These are phyloP conservation scores for Aphelenchoides besseyi DNA, from an alignment of 1,140 invertebrate species.

Conservation along the genomic window DNA sequence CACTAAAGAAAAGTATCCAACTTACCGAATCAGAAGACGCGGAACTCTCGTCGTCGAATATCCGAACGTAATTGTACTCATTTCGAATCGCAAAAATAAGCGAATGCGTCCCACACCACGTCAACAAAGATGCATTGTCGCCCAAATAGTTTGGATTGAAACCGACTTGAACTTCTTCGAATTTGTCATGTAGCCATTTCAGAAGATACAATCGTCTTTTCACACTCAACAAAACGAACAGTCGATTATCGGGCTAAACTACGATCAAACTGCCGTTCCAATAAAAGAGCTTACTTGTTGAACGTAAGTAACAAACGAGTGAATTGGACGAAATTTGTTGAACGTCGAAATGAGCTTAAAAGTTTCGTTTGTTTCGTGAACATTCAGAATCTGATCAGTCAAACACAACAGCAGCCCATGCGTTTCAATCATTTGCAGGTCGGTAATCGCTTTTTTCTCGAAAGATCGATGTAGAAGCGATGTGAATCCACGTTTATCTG, in stretches of 20 bases:
- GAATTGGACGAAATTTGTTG: conserved; percentile 39
- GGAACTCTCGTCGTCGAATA: conserved; percentile 18
- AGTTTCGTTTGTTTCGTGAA: conserved; percentile 37
- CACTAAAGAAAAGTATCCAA: neutral
- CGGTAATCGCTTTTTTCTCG: conserved; percentile 38
- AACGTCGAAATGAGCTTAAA: conserved; percentile 31
- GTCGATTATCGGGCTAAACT: conserved; percentile 20
- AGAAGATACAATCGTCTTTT: conserved; percentile 35
- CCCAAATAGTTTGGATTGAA: conserved; percentile 23
- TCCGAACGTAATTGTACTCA: conserved; percentile 29
- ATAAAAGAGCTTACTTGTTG: conserved; percentile 32
- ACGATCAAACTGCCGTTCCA: conserved; percentile 3
- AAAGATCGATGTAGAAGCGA: conserved; percentile 39
- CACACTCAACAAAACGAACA: conserved; percentile 31
- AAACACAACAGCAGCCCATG: conserved; percentile 40
- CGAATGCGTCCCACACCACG: conserved; percentile 31
- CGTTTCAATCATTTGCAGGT: conserved; percentile 38
- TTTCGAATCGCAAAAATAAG: conserved; percentile 30
- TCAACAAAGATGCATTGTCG: conserved; percentile 29
- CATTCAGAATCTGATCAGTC: conserved; percentile 32
- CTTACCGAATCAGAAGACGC: neutral
- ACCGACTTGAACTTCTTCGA: conserved; percentile 28
- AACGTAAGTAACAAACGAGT: conserved; percentile 37
- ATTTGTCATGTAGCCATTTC: conserved; percentile 41
- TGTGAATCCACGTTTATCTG: conserved; percentile 34